phyloP scores from a whole-genome alignment of 1,140 invertebrate genomes.

The Drosophila albomicans region DNA sequence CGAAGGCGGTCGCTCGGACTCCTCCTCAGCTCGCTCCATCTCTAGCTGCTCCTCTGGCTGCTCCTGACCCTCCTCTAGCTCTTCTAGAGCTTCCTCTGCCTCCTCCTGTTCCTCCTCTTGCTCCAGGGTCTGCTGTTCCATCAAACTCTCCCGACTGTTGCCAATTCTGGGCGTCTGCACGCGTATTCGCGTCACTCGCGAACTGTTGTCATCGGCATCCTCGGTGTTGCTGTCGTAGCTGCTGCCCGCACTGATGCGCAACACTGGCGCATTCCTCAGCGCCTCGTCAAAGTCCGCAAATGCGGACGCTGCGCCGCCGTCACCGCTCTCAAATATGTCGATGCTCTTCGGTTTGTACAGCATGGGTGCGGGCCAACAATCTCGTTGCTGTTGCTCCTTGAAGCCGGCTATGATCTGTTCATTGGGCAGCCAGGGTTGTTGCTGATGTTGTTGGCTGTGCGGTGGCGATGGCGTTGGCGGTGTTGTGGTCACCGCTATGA shows the following conservation, averaged over 20 bases:
- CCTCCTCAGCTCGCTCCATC: neutral
- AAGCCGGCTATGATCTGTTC: constrained; percentile 67
- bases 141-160: constrained; percentile 71
- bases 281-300: constrained; percentile 83
- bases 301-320: constrained; percentile 42
- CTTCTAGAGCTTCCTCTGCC: neutral
- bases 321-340: constrained; percentile 74
- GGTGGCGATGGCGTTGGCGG: constrained; percentile 12
- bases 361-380: constrained; percentile 51
- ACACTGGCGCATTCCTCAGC: constrained; percentile 71
- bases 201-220: constrained; percentile 66
- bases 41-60: neutral
- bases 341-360: constrained; percentile 80
- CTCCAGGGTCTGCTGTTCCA: constrained; percentile 59
- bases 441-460: neutral
- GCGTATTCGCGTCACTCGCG: constrained; percentile 66
- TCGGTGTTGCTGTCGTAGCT: constrained; percentile 37
- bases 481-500: constrained; percentile 73
- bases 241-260: constrained; percentile 57
- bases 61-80: constrained; percentile 27
- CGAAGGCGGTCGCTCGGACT: constrained; percentile 57
- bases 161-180: constrained; percentile 59
- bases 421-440: constrained; percentile 66
- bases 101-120: neutral
- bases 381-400: constrained; percentile 39